phyloP scores from a whole-genome alignment of 2,797 vertebrate genomes.

The Trachops cirrhosus region DNA sequence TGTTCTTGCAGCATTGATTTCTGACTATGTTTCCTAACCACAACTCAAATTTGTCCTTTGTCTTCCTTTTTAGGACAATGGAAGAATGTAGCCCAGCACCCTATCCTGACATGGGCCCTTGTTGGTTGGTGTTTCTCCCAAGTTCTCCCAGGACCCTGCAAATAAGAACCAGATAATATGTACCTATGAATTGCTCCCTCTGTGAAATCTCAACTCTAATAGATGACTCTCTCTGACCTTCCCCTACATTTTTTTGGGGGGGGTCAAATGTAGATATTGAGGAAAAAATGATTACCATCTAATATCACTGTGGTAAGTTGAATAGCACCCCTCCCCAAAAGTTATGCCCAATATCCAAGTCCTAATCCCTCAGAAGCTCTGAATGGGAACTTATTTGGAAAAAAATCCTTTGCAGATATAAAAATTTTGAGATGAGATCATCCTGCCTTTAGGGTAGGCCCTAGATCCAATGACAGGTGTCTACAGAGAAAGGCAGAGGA shows the following conservation, averaged over 20 bases:
- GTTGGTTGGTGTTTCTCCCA: neutral
- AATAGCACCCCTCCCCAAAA: neutral
- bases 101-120: neutral
- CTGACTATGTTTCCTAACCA: conserved; percentile 8
- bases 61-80: conserved; percentile 26
- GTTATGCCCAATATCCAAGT: neutral
- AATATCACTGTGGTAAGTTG: neutral
- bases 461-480: neutral
- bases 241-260: too few relatives aligned
- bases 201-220: conserved; percentile 30
- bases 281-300: neutral
- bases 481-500: neutral
- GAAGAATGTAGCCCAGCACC: neutral
- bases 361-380: conserved; percentile 19
- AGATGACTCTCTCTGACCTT: neutral
- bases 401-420: conserved; percentile 7
- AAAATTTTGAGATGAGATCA: neutral
- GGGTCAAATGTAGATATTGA: neutral
- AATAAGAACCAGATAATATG: conserved; percentile 27
- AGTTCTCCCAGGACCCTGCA: neutral
- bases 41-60: neutral
- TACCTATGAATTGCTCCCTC: neutral
- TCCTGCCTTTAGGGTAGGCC: neutral
- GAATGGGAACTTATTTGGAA: conserved; percentile 21
- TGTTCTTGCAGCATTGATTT: conserved; percentile 26